phyloP scores from a whole-genome alignment of 2,888 invertebrate genomes.

The Thera britannica region DNA sequence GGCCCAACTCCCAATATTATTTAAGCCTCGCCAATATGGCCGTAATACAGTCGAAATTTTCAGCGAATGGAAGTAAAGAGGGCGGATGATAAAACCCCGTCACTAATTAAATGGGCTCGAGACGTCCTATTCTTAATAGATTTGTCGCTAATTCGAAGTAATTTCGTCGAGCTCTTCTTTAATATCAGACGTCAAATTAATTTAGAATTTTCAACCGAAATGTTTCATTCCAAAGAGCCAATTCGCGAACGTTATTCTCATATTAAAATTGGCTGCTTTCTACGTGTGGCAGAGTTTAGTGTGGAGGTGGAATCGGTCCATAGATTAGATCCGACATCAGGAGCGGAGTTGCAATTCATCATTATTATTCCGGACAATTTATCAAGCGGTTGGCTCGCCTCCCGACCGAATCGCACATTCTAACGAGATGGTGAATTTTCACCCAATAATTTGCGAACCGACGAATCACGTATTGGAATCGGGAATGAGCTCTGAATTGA shows the following conservation, averaged over 20 bases:
- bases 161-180: slow-evolving; percentile 64
- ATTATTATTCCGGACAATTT: slow-evolving; percentile 86
- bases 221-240: slow-evolving; percentile 26
- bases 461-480: slow-evolving; percentile 85
- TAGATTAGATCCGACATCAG: slow-evolving; percentile 76
- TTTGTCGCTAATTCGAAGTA: slow-evolving; percentile 80
- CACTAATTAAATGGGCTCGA: slow-evolving; percentile 82
- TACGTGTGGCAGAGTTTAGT: slow-evolving; percentile 35
- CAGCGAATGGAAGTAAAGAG: slow-evolving; percentile 73
- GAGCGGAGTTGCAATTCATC: slow-evolving; percentile 82
- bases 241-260: slow-evolving; percentile 14
- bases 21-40: slow-evolving; percentile 75
- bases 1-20: slow-evolving; percentile 64
- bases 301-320: slow-evolving; percentile 61
- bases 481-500: slow-evolving; percentile 81
- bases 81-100: slow-evolving; percentile 78
- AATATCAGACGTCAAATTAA: slow-evolving; percentile 67
- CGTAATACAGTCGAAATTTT: slow-evolving; percentile 71
- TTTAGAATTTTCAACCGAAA: slow-evolving; percentile 47
- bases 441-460: slow-evolving; percentile 84
- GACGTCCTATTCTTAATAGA: slow-evolving; percentile 79
- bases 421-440: slow-evolving; percentile 85
- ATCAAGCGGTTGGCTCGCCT: slow-evolving; percentile 84
- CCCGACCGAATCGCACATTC: slow-evolving; percentile 81
- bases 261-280: slow-evolving; percentile 26